Evolutionary conservation across 2,888 invertebrate genomes (phyloP).

Genomic region (Leptogaster cylindrica): DNA sequence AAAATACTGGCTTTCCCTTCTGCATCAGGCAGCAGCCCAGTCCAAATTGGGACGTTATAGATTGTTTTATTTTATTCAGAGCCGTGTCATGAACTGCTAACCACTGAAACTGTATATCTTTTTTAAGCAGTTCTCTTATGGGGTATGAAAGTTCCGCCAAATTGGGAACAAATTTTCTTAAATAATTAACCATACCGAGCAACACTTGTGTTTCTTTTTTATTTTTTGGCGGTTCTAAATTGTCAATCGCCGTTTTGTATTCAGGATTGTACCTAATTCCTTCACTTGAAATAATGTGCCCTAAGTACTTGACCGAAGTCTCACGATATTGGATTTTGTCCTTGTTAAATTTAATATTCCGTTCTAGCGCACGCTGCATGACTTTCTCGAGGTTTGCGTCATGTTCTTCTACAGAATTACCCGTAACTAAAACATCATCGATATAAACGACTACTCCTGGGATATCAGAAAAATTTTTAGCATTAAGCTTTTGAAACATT

Average conservation of each 20-base stretch:
- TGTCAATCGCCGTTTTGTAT: constrained; percentile 21
- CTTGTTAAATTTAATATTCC: constrained; percentile 20
- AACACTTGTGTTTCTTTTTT: not conserved
- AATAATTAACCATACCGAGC: not conserved
- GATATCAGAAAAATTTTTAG: constrained; percentile 47
- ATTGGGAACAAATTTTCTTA: not conserved
- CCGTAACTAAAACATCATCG: constrained; percentile 10
- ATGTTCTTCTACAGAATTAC: constrained; percentile 15
- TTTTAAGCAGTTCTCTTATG: constrained; percentile 1
- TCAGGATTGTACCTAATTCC: too few species aligned
- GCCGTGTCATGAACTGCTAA: constrained; percentile 41
- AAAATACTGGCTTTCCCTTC: constrained; percentile 44
- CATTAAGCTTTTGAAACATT: constrained; percentile 46
- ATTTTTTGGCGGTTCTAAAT: not conserved
- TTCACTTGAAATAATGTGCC: not conserved
- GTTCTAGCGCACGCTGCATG: not conserved
- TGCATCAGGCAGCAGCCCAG: constrained; percentile 46
- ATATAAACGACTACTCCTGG: constrained; percentile 32
- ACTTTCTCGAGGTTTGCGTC: constrained; percentile 12
- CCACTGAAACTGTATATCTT: not conserved
- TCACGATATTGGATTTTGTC: not conserved
- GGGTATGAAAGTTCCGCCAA: constrained; percentile 21
- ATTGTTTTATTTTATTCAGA: constrained; percentile 43
- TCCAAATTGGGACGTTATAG: constrained; percentile 45
- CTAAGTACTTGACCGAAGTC: not conserved